Percentiles rank a stretch among this genome's conserved stretches.
Conservation (phyloP, 2,113 vertebrate genomes). For the Sminthopsis crassicaudata region DNA sequence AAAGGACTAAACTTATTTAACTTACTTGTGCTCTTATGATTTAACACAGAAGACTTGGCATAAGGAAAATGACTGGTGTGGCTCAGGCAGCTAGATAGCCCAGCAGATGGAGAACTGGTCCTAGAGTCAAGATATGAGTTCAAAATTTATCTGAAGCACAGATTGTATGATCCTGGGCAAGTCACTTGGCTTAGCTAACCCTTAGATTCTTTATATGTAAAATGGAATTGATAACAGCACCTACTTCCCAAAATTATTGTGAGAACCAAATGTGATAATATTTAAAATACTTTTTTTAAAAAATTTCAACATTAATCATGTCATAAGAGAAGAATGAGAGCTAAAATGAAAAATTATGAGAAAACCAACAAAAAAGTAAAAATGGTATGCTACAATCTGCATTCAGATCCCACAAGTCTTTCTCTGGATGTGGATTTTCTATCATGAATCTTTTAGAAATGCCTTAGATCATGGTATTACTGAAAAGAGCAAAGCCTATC, state of each 20-base stretch:
- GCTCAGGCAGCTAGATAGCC: neutral
- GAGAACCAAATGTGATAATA: neutral
- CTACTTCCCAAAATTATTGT: neutral
- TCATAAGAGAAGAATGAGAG: too few relatives aligned
- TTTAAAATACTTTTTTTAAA: neutral
- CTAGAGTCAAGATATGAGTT: neutral
- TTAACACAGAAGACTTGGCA: neutral
- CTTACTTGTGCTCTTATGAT: neutral
- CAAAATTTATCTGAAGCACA: neutral
- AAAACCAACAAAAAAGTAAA: too few relatives aligned
- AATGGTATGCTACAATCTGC: too few relatives aligned
- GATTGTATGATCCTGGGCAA: neutral
- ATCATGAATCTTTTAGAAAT: too few relatives aligned
- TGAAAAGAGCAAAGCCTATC: too few relatives aligned
- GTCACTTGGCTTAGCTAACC: neutral
- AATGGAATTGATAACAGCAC: neutral
- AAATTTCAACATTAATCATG: too few relatives aligned
- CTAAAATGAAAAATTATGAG: too few relatives aligned
- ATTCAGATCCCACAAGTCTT: too few relatives aligned
- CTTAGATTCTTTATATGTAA: neutral
- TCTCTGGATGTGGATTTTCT: too few relatives aligned
- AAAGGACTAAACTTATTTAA: neutral
- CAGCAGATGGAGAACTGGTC: neutral
- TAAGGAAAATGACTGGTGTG: neutral
- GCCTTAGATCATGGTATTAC: too few relatives aligned